Evolutionary conservation across 2,888 invertebrate species (phyloP).

Genomic region (Asteroscopus sphinx): DNA sequence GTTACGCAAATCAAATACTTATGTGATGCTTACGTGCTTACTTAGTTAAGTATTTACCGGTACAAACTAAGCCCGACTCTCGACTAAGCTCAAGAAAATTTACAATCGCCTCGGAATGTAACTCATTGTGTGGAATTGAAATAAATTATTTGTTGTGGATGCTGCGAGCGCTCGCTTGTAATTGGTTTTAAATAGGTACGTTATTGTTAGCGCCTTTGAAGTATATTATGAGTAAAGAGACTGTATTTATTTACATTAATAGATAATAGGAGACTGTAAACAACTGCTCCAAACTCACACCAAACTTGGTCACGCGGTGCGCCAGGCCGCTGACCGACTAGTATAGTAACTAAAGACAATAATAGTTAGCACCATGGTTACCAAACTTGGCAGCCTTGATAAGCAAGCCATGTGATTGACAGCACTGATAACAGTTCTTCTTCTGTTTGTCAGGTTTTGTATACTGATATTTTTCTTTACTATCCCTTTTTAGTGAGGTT

Average conservation of each 20-base stretch:
- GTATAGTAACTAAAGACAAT: too few relatives aligned
- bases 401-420: too few relatives aligned
- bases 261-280: too few relatives aligned
- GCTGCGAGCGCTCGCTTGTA: not conserved
- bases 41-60: slow-evolving; percentile 50
- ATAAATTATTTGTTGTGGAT: slow-evolving; percentile 24
- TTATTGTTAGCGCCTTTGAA: not conserved
- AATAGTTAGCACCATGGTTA: too few relatives aligned
- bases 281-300: too few relatives aligned
- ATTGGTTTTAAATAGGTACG: slow-evolving; percentile 6
- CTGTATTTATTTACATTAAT: not conserved
- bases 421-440: too few relatives aligned
- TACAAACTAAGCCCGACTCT: slow-evolving; percentile 30
- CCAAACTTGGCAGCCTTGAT: too few relatives aligned
- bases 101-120: slow-evolving; percentile 35
- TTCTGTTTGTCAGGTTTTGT: too few relatives aligned
- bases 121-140: slow-evolving; percentile 26
- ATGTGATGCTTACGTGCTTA: slow-evolving; percentile 47
- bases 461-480: too few relatives aligned
- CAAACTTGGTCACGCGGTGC: too few relatives aligned
- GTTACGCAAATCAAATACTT: slow-evolving; percentile 53
- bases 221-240: slow-evolving; percentile 5
- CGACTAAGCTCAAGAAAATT: slow-evolving; percentile 41
- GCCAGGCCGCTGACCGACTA: too few relatives aligned
- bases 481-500: too few relatives aligned